phyloP scores from a whole-genome alignment of 23 tunicate species.

The Ciona savignyi region DNA sequence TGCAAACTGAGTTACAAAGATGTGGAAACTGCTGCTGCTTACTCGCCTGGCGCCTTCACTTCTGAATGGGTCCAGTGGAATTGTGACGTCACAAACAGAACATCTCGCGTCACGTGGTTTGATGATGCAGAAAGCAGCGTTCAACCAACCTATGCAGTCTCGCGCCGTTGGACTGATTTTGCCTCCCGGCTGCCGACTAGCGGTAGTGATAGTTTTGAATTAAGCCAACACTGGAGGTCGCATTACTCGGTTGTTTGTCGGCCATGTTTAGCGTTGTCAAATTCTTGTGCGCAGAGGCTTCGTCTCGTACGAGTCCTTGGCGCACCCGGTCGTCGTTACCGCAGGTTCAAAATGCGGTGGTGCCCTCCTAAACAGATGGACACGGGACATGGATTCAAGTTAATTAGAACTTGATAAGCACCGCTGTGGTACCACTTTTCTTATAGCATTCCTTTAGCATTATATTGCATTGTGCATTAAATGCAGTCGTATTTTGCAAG shows the following conservation, averaged over 20 bases:
- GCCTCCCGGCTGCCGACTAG: conserved; percentile 10
- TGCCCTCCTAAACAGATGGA: conserved; percentile 40
- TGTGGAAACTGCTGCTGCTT: too few relatives aligned
- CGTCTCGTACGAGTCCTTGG: conserved; percentile 34
- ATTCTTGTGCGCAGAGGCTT: conserved; percentile 35
- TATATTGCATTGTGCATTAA: too few relatives aligned
- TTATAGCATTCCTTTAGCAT: too few relatives aligned
- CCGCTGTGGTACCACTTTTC: too few relatives aligned
- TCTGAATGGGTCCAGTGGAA: conserved; percentile 59
- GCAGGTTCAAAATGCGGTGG: conserved; percentile 66
- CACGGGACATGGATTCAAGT: conserved; percentile 59
- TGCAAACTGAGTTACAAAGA: conserved; percentile 32
- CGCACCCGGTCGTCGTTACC: conserved; percentile 63
- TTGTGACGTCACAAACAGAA: conserved; percentile 31
- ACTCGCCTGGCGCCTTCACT: conserved; percentile 42
- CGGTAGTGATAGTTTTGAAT: neutral
- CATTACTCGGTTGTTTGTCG: conserved; percentile 30
- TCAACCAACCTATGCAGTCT: conserved; percentile 28
- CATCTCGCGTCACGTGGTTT: too few relatives aligned
- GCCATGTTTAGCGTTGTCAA: conserved; percentile 34
- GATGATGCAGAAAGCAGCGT: conserved; percentile 10
- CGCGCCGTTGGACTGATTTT: conserved; percentile 65
- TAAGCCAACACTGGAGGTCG: conserved; percentile 26
- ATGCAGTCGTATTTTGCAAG: too few relatives aligned
- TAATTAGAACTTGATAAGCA: conserved; percentile 28